A percentile compares a stretch with the other conserved stretches of the same genome.
These are phyloP conservation scores for Guaruba guarouba DNA, from an alignment of 2,113 vertebrate species.

Conservation along the genomic window DNA sequence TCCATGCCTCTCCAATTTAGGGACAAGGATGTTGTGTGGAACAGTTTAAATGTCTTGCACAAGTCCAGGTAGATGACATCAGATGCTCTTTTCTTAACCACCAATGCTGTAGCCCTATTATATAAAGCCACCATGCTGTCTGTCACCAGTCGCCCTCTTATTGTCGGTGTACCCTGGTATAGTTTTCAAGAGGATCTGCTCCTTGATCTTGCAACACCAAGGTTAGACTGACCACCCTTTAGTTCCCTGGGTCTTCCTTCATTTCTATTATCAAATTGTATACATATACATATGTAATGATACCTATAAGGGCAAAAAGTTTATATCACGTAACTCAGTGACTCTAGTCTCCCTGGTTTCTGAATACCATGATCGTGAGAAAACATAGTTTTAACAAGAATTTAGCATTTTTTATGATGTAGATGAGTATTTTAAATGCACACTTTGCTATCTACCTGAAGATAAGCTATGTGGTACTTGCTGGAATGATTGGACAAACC, in stretches of 20 bases:
- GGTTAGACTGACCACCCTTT: neutral
- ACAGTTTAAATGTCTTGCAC: neutral
- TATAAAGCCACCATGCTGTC: neutral
- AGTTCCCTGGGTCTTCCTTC: neutral
- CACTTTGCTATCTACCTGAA: neutral
- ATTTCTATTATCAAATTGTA: rapidly evolving
- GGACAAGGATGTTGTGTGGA: neutral
- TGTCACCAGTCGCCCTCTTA: neutral
- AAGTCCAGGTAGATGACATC: neutral
- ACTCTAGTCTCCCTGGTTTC: rapidly evolving
- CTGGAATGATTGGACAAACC: neutral
- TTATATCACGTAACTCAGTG: neutral
- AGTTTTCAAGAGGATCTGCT: neutral
- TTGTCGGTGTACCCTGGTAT: neutral
- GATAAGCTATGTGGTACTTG: neutral
- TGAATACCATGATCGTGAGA: rapidly evolving
- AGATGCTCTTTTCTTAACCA: neutral
- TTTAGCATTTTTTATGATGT: neutral
- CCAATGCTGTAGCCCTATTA: neutral
- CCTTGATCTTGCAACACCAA: neutral
- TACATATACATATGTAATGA: rapidly evolving
- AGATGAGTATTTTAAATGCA: neutral
- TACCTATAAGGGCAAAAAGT: neutral
- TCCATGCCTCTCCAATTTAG: neutral
- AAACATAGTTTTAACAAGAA: neutral